Evolutionary conservation across 1,140 invertebrate genomes (phyloP).

Genomic region (Andrena cerasifolii): DNA sequence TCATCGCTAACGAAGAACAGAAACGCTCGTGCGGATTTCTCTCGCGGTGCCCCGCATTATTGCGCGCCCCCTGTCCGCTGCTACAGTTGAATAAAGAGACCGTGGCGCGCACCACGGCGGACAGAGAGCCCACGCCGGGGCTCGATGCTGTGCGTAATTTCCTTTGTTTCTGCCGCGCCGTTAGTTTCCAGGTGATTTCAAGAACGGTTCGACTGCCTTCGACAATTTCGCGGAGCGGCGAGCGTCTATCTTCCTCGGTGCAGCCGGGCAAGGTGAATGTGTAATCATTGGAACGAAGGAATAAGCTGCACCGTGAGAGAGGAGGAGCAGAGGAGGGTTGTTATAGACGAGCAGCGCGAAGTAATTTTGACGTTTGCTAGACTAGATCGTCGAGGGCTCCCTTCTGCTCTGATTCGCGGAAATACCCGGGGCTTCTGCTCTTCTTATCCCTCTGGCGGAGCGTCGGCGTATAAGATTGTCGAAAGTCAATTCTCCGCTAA

Average conservation of each 20-base stretch:
- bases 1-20: slow-evolving; percentile 63
- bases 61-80: slow-evolving; percentile 6
- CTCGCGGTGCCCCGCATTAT: slow-evolving; percentile 42
- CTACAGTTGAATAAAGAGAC: slow-evolving; percentile 48
- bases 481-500: slow-evolving; percentile 33
- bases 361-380: slow-evolving; percentile 36
- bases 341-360: background rate
- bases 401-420: slow-evolving; percentile 24
- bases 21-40: slow-evolving; percentile 43
- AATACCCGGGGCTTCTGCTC: slow-evolving; percentile 15
- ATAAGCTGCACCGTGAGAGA: background rate
- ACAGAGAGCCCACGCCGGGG: slow-evolving; percentile 21
- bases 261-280: slow-evolving; percentile 36
- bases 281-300: slow-evolving; percentile 56
- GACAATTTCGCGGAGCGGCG: slow-evolving; percentile 52
- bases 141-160: slow-evolving; percentile 57
- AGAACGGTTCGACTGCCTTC: slow-evolving; percentile 60
- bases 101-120: background rate
- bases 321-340: background rate
- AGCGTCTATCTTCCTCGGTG: slow-evolving; percentile 11
- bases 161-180: slow-evolving; percentile 64
- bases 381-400: slow-evolving; percentile 2
- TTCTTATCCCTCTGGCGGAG: background rate
- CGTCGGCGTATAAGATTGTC: slow-evolving; percentile 8
- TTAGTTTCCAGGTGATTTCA: slow-evolving; percentile 60